Conservation (phyloP, 2,113 vertebrate genomes). For the Ceuthmochares aereus region DNA sequence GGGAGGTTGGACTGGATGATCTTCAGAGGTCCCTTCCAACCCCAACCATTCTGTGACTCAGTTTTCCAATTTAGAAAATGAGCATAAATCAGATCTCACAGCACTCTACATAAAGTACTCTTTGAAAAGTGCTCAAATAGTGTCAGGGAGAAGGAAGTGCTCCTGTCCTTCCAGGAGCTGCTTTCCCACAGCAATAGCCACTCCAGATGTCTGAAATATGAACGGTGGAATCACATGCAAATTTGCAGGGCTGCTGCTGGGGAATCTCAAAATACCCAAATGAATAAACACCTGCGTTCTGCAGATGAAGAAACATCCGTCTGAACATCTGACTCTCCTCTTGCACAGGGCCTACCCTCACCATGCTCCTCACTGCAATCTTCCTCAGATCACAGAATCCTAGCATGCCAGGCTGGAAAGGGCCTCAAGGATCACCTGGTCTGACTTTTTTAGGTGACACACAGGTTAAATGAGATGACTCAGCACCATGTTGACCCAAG, state of each 20-base stretch:
- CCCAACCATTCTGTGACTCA: too few relatives aligned
- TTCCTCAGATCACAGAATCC: too few relatives aligned
- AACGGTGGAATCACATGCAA: background rate
- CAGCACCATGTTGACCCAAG: too few relatives aligned
- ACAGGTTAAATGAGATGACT: too few relatives aligned
- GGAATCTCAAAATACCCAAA: background rate
- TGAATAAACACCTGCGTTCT: too few relatives aligned
- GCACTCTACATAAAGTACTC: background rate
- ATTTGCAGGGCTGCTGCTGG: background rate
- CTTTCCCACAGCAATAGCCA: background rate
- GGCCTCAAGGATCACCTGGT: too few relatives aligned
- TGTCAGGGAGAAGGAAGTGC: background rate
- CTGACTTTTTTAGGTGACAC: too few relatives aligned
- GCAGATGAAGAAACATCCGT: background rate
- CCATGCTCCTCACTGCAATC: background rate
- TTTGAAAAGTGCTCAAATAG: background rate
- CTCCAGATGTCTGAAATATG: background rate
- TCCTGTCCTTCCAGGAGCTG: background rate
- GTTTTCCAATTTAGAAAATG: background rate
- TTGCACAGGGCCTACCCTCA: rapidly evolving
- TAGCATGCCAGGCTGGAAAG: too few relatives aligned
- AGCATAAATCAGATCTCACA: background rate
- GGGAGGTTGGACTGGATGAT: too few relatives aligned
- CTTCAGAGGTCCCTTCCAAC: too few relatives aligned
- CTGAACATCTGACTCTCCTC: rapidly evolving